phyloP scores from a whole-genome alignment of 2,797 vertebrate species.

The Oceanodroma leucorhoa region DNA sequence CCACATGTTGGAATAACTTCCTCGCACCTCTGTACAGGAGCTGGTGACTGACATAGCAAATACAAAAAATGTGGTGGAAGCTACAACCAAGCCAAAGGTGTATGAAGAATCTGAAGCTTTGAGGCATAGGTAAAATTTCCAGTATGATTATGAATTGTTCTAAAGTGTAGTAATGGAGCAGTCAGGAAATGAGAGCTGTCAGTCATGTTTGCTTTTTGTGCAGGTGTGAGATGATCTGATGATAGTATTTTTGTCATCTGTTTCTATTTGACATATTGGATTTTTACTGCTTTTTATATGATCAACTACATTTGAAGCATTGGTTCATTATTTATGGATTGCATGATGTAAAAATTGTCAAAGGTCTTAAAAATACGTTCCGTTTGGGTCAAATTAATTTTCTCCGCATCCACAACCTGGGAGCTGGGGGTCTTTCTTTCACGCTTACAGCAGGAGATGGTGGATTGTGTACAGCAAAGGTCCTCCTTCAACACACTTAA shows the following conservation, averaged over 20 bases:
- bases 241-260: neutral
- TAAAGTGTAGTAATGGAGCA: neutral
- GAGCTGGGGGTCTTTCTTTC: neutral
- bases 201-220: neutral
- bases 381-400: neutral
- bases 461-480: neutral
- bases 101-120: slow-evolving; percentile 81
- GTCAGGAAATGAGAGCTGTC: neutral
- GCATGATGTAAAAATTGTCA: neutral
- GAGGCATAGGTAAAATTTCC: slow-evolving; percentile 75
- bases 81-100: slow-evolving; percentile 77
- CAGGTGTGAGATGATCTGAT: neutral
- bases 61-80: slow-evolving; percentile 82
- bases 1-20: neutral
- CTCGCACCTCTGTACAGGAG: slow-evolving; percentile 58
- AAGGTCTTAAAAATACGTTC: neutral
- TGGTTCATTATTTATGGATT: neutral
- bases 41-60: slow-evolving; percentile 79
- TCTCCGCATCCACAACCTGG: neutral
- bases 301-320: neutral
- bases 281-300: neutral
- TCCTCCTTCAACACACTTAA: neutral
- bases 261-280: neutral
- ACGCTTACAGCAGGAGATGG: neutral
- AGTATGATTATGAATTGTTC: neutral